Evolutionary conservation across 2,888 invertebrate genomes (phyloP), one percentile per base, ranked within the genome.

Genomic region (Monoplex corrugatus): DNA sequence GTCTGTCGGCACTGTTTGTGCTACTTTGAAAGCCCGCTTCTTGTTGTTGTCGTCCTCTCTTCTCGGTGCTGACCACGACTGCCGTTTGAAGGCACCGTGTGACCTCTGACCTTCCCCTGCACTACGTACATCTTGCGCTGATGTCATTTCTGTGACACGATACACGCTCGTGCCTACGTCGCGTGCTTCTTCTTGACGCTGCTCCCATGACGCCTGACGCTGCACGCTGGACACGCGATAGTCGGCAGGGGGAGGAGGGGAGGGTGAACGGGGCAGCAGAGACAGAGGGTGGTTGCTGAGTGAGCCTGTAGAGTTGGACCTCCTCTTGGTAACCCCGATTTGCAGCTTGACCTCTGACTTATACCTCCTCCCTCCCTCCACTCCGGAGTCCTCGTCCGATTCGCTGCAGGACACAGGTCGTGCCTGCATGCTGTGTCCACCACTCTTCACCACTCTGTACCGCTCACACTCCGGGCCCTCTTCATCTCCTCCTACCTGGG

Each of bases 81-180:
- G 82, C 2, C 16, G 35, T 50, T 50, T 50, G 40, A 43, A 80
- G 43, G 40, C 78, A 32, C 23, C 40, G 50, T 84, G 45, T 35
- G 28, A 50, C 38, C 68, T 40, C 23, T 43, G 40, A 13, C 43
- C 35, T 32, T 80, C 78, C 38, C 35, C 23, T 8, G 38, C 40
- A 3, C 8, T 3, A 0, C 40, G 43, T 13, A 0, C 32, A 8
- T 72, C 86, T 35, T 68, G 72, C 3, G 82, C 16, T 10, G 87
- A n/a, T 19, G 92, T 91, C 16, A 92, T 91, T 80, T 92, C 91
- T 13, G 90, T 91, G 35, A 93, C 87, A n/a, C 91, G 90, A 86
- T 91, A 92, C 44, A 80, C 38, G 50, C 35, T 40, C 45, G 6
- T 43, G n/a, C 80, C 16, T 35, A 23, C 13, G 10, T 57, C 84